phyloP scores from a whole-genome alignment of 2,888 invertebrate species.

The Macrophya annulata region DNA sequence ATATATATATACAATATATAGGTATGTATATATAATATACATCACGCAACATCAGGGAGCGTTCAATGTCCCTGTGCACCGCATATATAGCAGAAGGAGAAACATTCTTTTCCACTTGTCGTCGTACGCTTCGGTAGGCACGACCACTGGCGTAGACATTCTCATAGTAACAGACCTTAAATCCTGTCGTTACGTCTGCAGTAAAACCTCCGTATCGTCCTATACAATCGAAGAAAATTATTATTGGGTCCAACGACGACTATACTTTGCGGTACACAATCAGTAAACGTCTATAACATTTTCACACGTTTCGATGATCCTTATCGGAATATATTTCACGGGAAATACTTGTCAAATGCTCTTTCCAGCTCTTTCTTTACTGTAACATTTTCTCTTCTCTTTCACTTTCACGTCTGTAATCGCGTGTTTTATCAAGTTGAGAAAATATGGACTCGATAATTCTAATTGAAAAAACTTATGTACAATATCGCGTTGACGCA shows the following conservation, averaged over 20 bases:
- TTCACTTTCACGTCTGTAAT: not conserved
- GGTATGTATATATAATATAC: not conserved
- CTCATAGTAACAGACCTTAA: conserved; percentile 51
- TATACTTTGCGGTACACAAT: too few species aligned
- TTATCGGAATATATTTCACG: not conserved
- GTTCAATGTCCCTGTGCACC: conserved; percentile 35
- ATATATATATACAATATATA: not conserved
- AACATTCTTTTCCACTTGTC: conserved; percentile 69
- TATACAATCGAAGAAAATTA: not conserved
- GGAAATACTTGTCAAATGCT: too few species aligned
- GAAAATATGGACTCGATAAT: too few species aligned
- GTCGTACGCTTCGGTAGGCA: conserved; percentile 69
- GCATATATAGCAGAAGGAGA: conserved; percentile 36
- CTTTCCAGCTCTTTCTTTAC: too few species aligned
- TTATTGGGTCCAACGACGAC: not conserved
- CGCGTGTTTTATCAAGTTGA: too few species aligned
- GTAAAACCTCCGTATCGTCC: not conserved
- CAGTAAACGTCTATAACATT: not conserved
- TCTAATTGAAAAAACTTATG: too few species aligned
- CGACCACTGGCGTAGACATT: conserved; percentile 65
- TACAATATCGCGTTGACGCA: too few species aligned
- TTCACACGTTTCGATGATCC: not conserved
- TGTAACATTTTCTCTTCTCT: not conserved
- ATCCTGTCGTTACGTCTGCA: conserved; percentile 3
- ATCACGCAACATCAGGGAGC: conserved; percentile 7